Percentiles rank a stretch among this genome's conserved stretches.
These are phyloP conservation scores for Halcyon smyrnensis DNA, from an alignment of 2,797 vertebrate species.

Conservation along the genomic window DNA sequence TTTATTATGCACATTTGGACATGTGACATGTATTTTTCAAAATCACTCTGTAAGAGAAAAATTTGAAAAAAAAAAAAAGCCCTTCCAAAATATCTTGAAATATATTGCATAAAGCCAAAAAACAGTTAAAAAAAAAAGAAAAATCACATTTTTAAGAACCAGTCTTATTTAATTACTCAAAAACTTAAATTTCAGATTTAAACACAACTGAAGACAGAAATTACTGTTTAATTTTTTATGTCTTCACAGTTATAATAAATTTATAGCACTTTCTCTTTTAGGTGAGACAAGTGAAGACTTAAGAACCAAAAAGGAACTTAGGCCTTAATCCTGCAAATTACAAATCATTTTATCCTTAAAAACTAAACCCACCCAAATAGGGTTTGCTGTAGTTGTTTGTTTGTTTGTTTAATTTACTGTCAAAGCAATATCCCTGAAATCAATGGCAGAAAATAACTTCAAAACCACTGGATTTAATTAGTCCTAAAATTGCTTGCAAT, in stretches of 20 bases:
- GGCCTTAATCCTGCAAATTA: background rate
- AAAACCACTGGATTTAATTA: background rate
- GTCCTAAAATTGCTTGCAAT: background rate
- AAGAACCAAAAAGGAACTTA: background rate
- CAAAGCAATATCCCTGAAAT: background rate
- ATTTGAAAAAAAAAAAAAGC: background rate
- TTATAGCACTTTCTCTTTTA: background rate
- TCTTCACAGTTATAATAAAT: background rate
- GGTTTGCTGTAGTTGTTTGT: background rate
- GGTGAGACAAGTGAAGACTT: background rate
- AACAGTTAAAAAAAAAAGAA: background rate
- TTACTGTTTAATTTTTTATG: background rate
- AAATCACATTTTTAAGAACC: fast-evolving
- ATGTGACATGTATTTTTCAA: background rate
- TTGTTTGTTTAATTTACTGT: background rate
- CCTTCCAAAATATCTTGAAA: background rate
- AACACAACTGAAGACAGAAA: background rate
- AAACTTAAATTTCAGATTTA: background rate
- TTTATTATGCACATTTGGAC: background rate
- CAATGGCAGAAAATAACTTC: background rate
- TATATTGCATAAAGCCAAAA: background rate
- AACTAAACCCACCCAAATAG: background rate
- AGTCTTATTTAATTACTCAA: background rate
- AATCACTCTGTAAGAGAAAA: background rate
- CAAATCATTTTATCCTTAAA: background rate